Base-by-base conservation (phyloP, 1,140 invertebrate genomes). In the Asbolus verrucosus region DNA sequence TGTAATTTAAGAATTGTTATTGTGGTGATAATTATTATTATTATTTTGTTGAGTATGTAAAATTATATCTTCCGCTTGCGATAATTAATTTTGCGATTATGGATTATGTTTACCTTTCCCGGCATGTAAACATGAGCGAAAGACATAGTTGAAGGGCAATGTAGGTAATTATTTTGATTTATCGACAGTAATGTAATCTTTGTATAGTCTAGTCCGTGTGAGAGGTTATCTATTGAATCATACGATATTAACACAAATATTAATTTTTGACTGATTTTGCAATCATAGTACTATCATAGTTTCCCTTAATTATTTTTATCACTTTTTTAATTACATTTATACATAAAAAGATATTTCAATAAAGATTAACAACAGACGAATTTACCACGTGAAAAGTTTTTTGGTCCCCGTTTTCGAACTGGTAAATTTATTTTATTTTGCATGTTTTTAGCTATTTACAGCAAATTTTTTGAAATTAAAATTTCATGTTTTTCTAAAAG, bases 131-230 rank as follows among this genome's bases (percentile, higher is more conserved):
- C 18, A 24, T n/a, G 0, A 54, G 46, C 27, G 46, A 54, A 54
- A 54, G 46, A 54, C 46, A 14, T 11, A 13, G 6, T 36, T 54
- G 46, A 54, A 54, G 46, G 46, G 46, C 46, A 27, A 5, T 54
- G 9, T 21, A 8, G 43, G 11, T 50, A 8, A 21, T 21, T 50
- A 50, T 41, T 41, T 38, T 43, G 39, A 15, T 43, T 43, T 43
- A 43, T 43, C 4, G 33, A 36, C 33, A 11, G 24, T n/a, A n/a
- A 30, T 30, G 33, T 5, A n/a, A 43, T 43, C 39, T 43, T 43
- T 43, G 15, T 14, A 18, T 15, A 14, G 39, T 14, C 39, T 15
- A 43, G 4, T 38, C n/a, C 6, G n/a, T 38, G n/a, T 15, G 16
- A 6, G 41, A 46, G 41, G 41, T 46, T 46, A 19, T 46, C 18